Evolutionary conservation across 2,888 invertebrate species (phyloP).

Genomic region (Parnassius glacialis): DNA sequence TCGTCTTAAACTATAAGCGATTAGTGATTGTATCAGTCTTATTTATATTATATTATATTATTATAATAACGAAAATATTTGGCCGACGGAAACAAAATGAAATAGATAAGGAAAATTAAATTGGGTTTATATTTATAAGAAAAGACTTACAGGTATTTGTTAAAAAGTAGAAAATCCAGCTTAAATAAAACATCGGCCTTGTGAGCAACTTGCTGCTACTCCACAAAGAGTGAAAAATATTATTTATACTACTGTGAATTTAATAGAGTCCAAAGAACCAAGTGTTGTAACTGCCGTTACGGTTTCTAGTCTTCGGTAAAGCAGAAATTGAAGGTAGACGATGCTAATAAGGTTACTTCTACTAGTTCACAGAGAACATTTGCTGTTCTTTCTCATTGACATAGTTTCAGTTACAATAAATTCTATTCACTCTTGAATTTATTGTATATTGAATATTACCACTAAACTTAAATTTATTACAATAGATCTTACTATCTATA

Average conservation of each 20-base stretch:
- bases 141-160: not conserved
- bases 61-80: slow-evolving; percentile 3
- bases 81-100: not conserved
- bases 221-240: slow-evolving; percentile 15
- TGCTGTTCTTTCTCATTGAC: not conserved
- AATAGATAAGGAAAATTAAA: not conserved
- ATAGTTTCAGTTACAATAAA: not conserved
- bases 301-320: slow-evolving; percentile 14
- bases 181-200: slow-evolving; percentile 13
- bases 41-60: no score
- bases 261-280: slow-evolving; percentile 19
- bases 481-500: slow-evolving; percentile 46
- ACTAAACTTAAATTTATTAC: slow-evolving; percentile 29
- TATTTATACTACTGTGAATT: slow-evolving; percentile 11
- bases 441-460: slow-evolving; percentile 8
- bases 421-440: not conserved
- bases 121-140: not conserved
- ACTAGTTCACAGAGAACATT: no score
- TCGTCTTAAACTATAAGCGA: not conserved
- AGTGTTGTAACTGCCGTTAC: slow-evolving; percentile 19
- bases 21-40: slow-evolving; percentile 16
- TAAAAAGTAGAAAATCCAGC: slow-evolving; percentile 14
- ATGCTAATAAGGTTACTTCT: not conserved
- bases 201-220: slow-evolving; percentile 2
- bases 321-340: not conserved